These are phyloP conservation scores for Epicauta chinensis DNA, from an alignment of 1,140 invertebrate genomes.

Conservation along the genomic window DNA sequence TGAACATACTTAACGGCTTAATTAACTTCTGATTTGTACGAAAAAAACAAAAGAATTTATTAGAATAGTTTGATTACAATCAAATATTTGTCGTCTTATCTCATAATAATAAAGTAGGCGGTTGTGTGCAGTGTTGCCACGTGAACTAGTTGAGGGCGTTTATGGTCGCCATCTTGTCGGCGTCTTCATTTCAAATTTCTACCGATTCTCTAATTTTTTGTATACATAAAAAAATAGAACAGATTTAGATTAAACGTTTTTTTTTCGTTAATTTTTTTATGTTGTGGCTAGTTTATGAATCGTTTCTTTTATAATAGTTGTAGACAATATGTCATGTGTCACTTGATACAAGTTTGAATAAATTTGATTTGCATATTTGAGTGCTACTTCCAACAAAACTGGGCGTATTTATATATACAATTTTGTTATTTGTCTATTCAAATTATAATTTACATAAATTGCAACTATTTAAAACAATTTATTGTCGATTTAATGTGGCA, in stretches of 20 bases:
- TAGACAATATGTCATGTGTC: constrained; percentile 22
- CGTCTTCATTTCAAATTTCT: background rate
- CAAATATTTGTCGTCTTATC: constrained; percentile 14
- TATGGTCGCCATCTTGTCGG: constrained; percentile 7
- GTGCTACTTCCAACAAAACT: constrained; percentile 11
- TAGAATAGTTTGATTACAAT: background rate
- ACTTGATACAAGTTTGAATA: constrained; percentile 16
- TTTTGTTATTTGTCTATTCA: background rate
- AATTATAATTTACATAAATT: constrained; percentile 2
- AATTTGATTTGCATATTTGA: constrained; percentile 23
- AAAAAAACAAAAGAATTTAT: background rate
- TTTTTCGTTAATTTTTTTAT: background rate
- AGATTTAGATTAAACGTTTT: background rate
- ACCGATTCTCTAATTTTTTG: no score
- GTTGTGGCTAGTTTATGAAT: no score
- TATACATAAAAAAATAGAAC: no score
- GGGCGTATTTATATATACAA: constrained; percentile 10
- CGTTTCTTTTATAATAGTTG: constrained; percentile 7
- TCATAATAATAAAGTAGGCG: constrained; percentile 9
- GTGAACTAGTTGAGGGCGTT: constrained; percentile 3
- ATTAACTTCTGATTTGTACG: no score
- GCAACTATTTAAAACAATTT: background rate
- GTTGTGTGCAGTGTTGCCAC: constrained; percentile 12
- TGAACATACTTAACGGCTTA: no score
- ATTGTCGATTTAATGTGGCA: background rate